Percentiles rank a stretch among this genome's conserved stretches.
These are phyloP conservation scores for Trachemys scripta DNA, from an alignment of 2,113 vertebrate species.

Conservation along the genomic window DNA sequence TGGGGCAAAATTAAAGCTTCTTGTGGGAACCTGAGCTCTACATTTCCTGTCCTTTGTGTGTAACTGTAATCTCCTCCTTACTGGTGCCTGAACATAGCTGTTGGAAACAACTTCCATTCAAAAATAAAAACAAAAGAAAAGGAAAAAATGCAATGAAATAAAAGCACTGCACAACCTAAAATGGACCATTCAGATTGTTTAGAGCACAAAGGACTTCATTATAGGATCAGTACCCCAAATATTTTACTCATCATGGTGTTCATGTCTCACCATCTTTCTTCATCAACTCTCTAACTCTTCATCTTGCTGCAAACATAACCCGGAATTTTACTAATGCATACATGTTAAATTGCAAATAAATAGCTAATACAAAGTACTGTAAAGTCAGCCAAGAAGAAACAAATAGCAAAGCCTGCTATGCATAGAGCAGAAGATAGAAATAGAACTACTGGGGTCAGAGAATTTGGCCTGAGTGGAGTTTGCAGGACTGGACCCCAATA, in stretches of 20 bases:
- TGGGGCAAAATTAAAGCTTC: not conserved
- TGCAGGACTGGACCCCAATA: not conserved
- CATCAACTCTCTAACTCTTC: not conserved
- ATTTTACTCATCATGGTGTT: not conserved
- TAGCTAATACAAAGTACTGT: not conserved
- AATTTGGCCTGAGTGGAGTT: not conserved
- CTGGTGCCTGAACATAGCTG: not conserved
- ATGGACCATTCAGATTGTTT: not conserved
- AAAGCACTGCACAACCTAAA: not conserved
- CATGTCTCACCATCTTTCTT: not conserved
- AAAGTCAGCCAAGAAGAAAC: not conserved
- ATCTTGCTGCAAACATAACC: not conserved
- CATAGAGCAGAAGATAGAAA: not conserved
- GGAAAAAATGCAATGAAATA: not conserved
- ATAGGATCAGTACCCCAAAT: not conserved
- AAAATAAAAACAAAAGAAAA: not conserved
- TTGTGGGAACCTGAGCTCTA: not conserved
- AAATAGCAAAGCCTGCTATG: not conserved
- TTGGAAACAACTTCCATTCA: not conserved
- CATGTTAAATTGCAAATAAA: not conserved
- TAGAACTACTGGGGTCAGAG: not conserved
- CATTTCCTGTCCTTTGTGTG: not conserved
- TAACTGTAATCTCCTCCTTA: not conserved
- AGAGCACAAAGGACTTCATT: not conserved
- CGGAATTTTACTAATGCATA: not conserved